Conservation (phyloP, 2,113 vertebrate genomes). For the Dromas ardeola region DNA sequence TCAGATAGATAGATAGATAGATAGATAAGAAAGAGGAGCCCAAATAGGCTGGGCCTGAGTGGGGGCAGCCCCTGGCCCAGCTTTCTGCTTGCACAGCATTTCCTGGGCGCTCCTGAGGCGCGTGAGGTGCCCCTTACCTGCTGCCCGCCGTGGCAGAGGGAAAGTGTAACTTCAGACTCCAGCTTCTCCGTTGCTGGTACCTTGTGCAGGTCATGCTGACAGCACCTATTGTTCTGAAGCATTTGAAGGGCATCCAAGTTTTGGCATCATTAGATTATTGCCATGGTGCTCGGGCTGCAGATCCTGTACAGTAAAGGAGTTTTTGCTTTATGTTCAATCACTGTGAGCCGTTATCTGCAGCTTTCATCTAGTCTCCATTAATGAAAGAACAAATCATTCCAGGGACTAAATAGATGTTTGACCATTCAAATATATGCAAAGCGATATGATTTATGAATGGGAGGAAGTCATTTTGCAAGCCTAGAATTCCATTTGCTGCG, state of each 20-base stretch:
- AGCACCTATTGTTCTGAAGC: constrained; percentile 60
- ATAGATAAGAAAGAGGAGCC: neutral
- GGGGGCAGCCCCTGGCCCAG: accelerated
- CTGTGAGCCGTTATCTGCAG: constrained; percentile 43
- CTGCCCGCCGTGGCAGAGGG: neutral
- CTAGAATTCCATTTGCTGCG: constrained; percentile 40
- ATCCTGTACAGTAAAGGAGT: constrained; percentile 37
- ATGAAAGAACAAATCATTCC: constrained; percentile 66
- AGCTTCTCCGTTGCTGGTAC: neutral
- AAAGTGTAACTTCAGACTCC: neutral
- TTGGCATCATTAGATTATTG: constrained; percentile 73
- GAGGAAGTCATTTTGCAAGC: constrained; percentile 30
- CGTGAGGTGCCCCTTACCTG: neutral
- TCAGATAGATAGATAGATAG: no score
- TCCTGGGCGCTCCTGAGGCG: neutral
- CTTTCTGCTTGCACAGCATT: neutral
- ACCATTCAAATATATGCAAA: constrained; percentile 58
- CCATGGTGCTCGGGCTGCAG: constrained; percentile 29
- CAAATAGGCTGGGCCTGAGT: neutral
- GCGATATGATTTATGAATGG: constrained; percentile 51
- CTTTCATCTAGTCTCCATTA: constrained; percentile 70
- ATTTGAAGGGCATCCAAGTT: constrained; percentile 61
- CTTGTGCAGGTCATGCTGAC: constrained; percentile 8
- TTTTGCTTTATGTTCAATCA: constrained; percentile 55
- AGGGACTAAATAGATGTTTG: constrained; percentile 37